phyloP scores from a whole-genome alignment of 2,797 vertebrate species.

The Tapirus indicus region DNA sequence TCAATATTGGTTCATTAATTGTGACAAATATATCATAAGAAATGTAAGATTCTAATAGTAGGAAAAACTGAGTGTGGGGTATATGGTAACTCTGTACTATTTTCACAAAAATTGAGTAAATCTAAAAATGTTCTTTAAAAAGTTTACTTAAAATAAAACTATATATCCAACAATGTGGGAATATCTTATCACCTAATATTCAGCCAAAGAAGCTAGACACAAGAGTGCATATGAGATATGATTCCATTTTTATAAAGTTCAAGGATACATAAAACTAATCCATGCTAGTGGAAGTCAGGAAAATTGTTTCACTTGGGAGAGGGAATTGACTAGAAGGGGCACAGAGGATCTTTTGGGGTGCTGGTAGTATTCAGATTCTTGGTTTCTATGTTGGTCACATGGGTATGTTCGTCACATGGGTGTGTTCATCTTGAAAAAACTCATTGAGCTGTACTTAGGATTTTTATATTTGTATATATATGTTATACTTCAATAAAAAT shows the following conservation, averaged over 20 bases:
- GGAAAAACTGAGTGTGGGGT: neutral
- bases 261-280: neutral
- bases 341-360: neutral
- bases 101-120: neutral
- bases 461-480: neutral
- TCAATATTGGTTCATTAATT: neutral
- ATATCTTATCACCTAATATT: neutral
- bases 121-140: neutral
- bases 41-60: neutral
- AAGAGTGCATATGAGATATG: neutral
- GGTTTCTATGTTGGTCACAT: neutral
- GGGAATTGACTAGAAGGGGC: neutral
- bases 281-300: neutral
- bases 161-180: neutral
- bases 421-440: neutral
- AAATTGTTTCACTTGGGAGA: neutral
- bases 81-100: neutral
- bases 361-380: neutral
- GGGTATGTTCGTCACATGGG: neutral
- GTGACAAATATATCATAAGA: neutral
- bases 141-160: neutral
- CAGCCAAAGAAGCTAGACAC: neutral
- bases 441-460: neutral
- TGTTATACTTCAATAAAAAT: neutral
- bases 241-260: neutral